A percentile compares a stretch with the other conserved stretches of the same genome.
phyloP scores from a whole-genome alignment of 2,113 vertebrate species.

The Herpetotheres cachinnans region DNA sequence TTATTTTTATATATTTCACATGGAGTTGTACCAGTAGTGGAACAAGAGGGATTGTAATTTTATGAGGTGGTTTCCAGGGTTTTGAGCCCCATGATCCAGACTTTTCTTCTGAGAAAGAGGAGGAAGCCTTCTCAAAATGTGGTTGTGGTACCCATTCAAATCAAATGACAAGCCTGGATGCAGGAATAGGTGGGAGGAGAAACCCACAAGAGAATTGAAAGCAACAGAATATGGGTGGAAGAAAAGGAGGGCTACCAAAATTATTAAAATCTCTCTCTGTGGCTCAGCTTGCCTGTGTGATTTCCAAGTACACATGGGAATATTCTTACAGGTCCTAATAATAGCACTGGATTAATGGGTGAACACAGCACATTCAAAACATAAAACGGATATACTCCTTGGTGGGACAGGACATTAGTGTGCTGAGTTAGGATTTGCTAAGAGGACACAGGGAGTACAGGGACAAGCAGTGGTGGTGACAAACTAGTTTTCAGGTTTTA shows the following conservation, averaged over 20 bases:
- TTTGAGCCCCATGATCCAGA: background rate
- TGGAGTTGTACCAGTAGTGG: background rate
- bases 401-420: background rate
- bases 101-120: background rate
- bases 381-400: background rate
- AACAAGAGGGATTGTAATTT: background rate
- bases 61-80: background rate
- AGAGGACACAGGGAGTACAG: background rate
- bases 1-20: background rate
- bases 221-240: rapidly evolving
- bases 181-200: background rate
- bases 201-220: background rate
- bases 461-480: background rate
- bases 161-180: background rate
- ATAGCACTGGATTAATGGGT: background rate
- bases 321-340: background rate
- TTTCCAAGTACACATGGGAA: background rate
- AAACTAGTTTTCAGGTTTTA: background rate
- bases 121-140: background rate
- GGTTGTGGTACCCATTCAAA: background rate
- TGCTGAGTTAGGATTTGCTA: background rate
- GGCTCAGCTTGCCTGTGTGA: background rate
- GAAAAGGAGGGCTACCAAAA: background rate
- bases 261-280: background rate
- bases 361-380: background rate